These are phyloP conservation scores for Julus scandinavius DNA, from an alignment of 2,888 invertebrate species.

Conservation along the genomic window DNA sequence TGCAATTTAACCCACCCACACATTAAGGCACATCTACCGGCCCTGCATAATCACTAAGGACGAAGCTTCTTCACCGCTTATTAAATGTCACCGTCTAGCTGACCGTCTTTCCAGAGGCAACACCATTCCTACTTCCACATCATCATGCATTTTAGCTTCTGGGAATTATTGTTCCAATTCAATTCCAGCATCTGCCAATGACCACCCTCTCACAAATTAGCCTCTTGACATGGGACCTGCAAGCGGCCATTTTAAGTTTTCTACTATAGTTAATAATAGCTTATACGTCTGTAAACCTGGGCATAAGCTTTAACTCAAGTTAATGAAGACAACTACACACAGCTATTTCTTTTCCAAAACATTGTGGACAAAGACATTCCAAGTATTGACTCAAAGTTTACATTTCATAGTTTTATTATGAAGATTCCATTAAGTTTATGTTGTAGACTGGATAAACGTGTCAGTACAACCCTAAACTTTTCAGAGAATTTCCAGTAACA, in stretches of 20 bases:
- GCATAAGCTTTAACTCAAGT: not conserved
- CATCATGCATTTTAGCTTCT: not conserved
- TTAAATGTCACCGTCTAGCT: not conserved
- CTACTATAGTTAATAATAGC: too few species aligned
- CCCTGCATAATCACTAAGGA: not conserved
- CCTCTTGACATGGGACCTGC: not conserved
- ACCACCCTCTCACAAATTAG: not conserved
- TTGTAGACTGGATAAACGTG: too few species aligned
- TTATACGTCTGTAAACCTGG: not conserved
- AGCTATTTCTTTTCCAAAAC: too few species aligned
- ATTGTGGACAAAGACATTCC: too few species aligned
- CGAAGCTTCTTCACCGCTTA: slow-evolving; percentile 1
- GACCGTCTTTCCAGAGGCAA: slow-evolving; percentile 17
- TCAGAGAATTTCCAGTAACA: too few species aligned
- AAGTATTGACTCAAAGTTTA: too few species aligned
- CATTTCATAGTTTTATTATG: too few species aligned
- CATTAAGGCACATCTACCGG: not conserved
- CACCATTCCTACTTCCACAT: not conserved
- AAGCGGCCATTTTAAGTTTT: not conserved
- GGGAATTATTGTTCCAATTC: not conserved
- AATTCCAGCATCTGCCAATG: not conserved
- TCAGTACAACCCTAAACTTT: too few species aligned
- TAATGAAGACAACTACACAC: not conserved
- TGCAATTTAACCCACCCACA: slow-evolving; percentile 2
- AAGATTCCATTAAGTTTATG: too few species aligned